Conservation (phyloP, 2,888 invertebrate genomes). For the Podotricha telesiphe region DNA sequence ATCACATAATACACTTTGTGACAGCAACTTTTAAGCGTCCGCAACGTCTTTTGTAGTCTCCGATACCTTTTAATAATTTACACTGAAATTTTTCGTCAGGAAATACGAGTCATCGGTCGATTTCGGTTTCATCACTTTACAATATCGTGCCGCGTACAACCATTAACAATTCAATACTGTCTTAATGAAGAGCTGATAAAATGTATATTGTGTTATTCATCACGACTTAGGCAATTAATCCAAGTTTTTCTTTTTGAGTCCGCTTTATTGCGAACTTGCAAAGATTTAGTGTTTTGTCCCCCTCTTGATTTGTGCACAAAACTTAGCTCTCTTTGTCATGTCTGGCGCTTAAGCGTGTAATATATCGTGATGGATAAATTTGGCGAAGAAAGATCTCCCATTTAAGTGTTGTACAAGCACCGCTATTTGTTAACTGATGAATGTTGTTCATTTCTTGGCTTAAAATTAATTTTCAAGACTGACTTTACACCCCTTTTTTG, state of each 20-base stretch:
- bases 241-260: slow-evolving; percentile 65
- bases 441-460: slow-evolving; percentile 36
- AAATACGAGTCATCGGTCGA: slow-evolving; percentile 65
- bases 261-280: slow-evolving; percentile 60
- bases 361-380: slow-evolving; percentile 74
- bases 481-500: not conserved
- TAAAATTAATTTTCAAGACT: slow-evolving; percentile 19
- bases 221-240: slow-evolving; percentile 75
- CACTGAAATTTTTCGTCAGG: slow-evolving; percentile 58
- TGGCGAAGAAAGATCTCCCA: slow-evolving; percentile 67
- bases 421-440: slow-evolving; percentile 57
- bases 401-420: slow-evolving; percentile 65
- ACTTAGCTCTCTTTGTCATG: slow-evolving; percentile 71
- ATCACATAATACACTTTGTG: slow-evolving; percentile 61
- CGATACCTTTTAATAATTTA: slow-evolving; percentile 56
- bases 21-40: slow-evolving; percentile 54
- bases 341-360: slow-evolving; percentile 67
- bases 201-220: slow-evolving; percentile 78
- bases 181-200: slow-evolving; percentile 81
- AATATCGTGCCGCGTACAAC: slow-evolving; percentile 66
- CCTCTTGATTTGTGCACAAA: slow-evolving; percentile 73
- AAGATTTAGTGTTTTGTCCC: slow-evolving; percentile 71
- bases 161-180: slow-evolving; percentile 79
- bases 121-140: slow-evolving; percentile 75
- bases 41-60: slow-evolving; percentile 61